phyloP scores from a whole-genome alignment of 2,113 vertebrate genomes.

The Varanus komodoensis region DNA sequence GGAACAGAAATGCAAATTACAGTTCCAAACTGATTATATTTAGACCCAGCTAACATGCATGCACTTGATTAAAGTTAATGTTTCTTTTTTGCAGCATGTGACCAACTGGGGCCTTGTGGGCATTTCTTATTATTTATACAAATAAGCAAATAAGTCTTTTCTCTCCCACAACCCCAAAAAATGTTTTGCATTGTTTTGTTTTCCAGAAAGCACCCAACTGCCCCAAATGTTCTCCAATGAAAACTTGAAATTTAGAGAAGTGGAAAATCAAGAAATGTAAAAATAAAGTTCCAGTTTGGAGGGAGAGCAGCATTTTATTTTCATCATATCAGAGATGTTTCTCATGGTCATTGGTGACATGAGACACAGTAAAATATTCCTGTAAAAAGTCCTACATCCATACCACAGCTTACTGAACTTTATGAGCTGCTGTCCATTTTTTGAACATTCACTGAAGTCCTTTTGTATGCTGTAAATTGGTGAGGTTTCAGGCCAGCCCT shows the following conservation, averaged over 20 bases:
- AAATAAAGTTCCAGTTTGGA: not conserved
- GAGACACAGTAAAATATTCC: too few relatives aligned
- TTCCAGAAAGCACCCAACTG: not conserved
- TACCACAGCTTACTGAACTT: too few relatives aligned
- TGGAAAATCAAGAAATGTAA: not conserved
- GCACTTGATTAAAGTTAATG: not conserved
- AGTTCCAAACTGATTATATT: not conserved
- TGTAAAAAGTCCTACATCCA: too few relatives aligned
- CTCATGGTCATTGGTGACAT: too few relatives aligned
- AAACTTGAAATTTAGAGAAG: not conserved
- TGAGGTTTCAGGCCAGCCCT: not conserved
- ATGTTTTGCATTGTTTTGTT: not conserved
- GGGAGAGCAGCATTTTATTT: not conserved
- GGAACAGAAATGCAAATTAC: not conserved
- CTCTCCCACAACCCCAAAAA: not conserved
- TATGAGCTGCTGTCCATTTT: too few relatives aligned
- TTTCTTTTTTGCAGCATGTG: not conserved
- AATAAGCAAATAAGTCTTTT: not conserved
- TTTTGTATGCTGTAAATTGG: not conserved
- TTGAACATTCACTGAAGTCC: not conserved
- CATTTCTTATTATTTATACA: not conserved
- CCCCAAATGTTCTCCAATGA: not conserved
- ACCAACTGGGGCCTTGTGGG: not conserved
- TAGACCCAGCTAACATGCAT: not conserved
- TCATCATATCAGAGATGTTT: too few relatives aligned